These are phyloP conservation scores for Agrochola lota DNA, from an alignment of 2,888 invertebrate genomes.

Conservation along the genomic window DNA sequence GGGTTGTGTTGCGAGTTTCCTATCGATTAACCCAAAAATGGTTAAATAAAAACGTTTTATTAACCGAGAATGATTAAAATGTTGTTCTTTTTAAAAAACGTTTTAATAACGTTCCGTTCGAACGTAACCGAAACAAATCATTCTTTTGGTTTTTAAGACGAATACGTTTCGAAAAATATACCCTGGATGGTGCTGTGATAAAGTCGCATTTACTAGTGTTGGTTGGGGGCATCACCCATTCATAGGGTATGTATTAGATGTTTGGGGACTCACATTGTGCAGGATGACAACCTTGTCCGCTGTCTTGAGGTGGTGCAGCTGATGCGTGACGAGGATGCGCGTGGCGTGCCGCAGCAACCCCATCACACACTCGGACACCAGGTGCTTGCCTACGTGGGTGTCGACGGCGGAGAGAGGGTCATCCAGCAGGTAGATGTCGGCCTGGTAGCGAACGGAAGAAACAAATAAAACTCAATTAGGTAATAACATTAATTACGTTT, in stretches of 20 bases:
- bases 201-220: neutral
- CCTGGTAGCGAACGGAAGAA: slow-evolving; percentile 74
- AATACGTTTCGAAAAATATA: too few species aligned
- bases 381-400: slow-evolving; percentile 92
- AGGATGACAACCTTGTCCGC: slow-evolving; percentile 92
- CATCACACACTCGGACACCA: slow-evolving; percentile 93
- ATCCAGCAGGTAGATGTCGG: slow-evolving; percentile 94
- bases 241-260: neutral
- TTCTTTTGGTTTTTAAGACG: too few species aligned
- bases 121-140: too few species aligned
- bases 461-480: neutral
- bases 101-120: too few species aligned
- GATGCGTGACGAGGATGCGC: slow-evolving; percentile 95
- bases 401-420: slow-evolving; percentile 95
- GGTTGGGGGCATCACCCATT: neutral
- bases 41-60: too few species aligned
- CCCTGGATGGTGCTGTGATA: neutral
- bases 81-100: too few species aligned
- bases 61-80: too few species aligned
- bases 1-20: too few species aligned
- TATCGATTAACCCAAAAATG: too few species aligned
- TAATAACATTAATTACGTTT: neutral
- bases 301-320: slow-evolving; percentile 93
- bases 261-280: slow-evolving; percentile 90
- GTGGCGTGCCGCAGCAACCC: slow-evolving; percentile 91